These are phyloP conservation scores for Dynastes grantii DNA, from an alignment of 2,888 invertebrate genomes.

Conservation along the genomic window DNA sequence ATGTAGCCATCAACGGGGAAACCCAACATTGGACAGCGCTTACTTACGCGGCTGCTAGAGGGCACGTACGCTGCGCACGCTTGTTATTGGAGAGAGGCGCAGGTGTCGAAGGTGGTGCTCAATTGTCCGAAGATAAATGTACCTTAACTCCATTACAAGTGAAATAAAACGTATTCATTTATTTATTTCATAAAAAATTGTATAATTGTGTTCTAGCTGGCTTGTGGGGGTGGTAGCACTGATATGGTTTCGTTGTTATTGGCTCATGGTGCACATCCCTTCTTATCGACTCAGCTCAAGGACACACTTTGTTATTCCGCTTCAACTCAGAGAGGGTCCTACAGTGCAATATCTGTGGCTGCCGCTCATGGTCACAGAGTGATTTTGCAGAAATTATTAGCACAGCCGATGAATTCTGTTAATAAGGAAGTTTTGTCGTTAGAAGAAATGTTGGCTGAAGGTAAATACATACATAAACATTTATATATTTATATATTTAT, in stretches of 20 bases:
- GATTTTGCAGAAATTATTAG: conserved; percentile 84
- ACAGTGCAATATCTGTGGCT: conserved; percentile 91
- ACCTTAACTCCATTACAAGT: conserved; percentile 92
- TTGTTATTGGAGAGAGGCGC: conserved; percentile 87
- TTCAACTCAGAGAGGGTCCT: conserved; percentile 89
- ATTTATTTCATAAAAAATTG: no score
- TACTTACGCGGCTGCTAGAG: conserved; percentile 84
- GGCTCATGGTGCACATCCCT: conserved; percentile 90
- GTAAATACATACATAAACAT: conserved; percentile 69
- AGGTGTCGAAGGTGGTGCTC: conserved; percentile 88
- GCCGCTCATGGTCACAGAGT: conserved; percentile 90
- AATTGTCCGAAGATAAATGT: conserved; percentile 86
- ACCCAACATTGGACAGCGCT: conserved; percentile 91
- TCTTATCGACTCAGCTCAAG: conserved; percentile 87
- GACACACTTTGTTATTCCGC: conserved; percentile 90
- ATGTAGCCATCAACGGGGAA: conserved; percentile 76
- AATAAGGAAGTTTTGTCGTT: conserved; percentile 85
- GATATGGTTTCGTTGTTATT: conserved; percentile 87
- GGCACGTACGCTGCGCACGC: conserved; percentile 72
- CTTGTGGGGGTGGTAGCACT: conserved; percentile 85
- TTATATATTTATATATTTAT: not conserved
- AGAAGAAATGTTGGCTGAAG: conserved; percentile 93
- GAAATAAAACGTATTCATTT: conserved; percentile 26
- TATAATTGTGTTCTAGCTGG: conserved; percentile 71
- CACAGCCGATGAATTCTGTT: conserved; percentile 79